Conservation (phyloP, 2,797 vertebrate species). For the Esox masquinongy region DNA sequence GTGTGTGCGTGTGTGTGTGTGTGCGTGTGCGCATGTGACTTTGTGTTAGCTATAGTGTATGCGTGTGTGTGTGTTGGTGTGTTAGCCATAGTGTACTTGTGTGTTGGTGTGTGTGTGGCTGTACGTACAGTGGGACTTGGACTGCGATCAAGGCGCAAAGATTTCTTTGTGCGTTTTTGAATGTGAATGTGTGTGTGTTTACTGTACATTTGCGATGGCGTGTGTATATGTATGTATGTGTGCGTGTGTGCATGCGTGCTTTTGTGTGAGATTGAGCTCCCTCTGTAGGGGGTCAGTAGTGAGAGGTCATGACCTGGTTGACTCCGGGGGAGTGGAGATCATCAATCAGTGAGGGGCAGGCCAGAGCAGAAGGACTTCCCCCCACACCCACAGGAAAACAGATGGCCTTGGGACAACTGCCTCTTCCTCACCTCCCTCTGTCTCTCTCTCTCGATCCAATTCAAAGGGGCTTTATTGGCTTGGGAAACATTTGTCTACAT, state of each 20-base stretch:
- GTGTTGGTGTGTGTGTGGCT: not conserved
- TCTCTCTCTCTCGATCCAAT: not conserved
- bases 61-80: too few relatives aligned
- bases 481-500: too few relatives aligned
- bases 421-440: slow-evolving; percentile 64
- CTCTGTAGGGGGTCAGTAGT: slow-evolving; percentile 73
- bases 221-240: not conserved
- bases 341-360: slow-evolving; percentile 80
- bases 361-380: slow-evolving; percentile 69
- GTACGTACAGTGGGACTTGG: slow-evolving; percentile 8
- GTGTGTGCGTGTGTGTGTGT: slow-evolving; percentile 10
- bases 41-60: too few relatives aligned
- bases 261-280: slow-evolving; percentile 38
- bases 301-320: slow-evolving; percentile 75
- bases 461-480: not conserved
- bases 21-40: too few relatives aligned
- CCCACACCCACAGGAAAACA: slow-evolving; percentile 58
- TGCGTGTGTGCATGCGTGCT: not conserved
- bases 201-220: slow-evolving; percentile 15
- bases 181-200: slow-evolving; percentile 21
- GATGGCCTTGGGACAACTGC: slow-evolving; percentile 73
- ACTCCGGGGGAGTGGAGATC: slow-evolving; percentile 80
- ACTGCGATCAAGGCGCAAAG: too few relatives aligned
- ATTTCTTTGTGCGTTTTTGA: not conserved
- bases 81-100: too few relatives aligned